These are phyloP conservation scores for Caenorhabditis virilis DNA, from an alignment of 2,888 invertebrate genomes.

Conservation along the genomic window DNA sequence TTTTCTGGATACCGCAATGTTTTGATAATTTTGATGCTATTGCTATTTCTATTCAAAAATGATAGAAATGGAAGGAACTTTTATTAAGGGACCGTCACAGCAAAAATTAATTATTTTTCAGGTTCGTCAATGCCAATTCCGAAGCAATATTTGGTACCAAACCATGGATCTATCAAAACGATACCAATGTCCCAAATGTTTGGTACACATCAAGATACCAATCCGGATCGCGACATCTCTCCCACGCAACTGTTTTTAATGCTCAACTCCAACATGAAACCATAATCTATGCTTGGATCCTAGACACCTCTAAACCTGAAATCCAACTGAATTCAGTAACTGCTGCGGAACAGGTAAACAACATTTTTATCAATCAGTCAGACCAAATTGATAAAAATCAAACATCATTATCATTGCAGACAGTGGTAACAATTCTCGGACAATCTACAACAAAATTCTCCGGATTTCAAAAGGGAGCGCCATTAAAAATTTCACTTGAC, in stretches of 20 bases:
- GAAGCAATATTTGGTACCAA: slow-evolving; percentile 69
- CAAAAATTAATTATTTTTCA: slow-evolving; percentile 6
- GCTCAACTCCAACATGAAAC: slow-evolving; percentile 45
- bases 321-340: slow-evolving; percentile 49
- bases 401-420: slow-evolving; percentile 49
- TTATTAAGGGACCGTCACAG: no score
- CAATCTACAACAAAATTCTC: slow-evolving; percentile 35
- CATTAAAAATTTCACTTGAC: slow-evolving; percentile 5
- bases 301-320: slow-evolving; percentile 39
- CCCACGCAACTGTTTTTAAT: slow-evolving; percentile 20
- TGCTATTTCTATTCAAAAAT: no score
- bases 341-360: slow-evolving; percentile 48
- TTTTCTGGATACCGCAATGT: neutral
- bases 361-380: neutral
- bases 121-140: slow-evolving; percentile 69
- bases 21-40: neutral
- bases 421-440: slow-evolving; percentile 52
- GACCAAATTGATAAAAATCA: neutral
- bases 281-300: slow-evolving; percentile 63
- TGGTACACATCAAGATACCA: slow-evolving; percentile 58
- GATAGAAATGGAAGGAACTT: no score
- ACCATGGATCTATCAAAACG: neutral
- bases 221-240: slow-evolving; percentile 5
- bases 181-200: slow-evolving; percentile 5
- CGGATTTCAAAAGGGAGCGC: slow-evolving; percentile 11